phyloP scores from a whole-genome alignment of 2,888 invertebrate species.

The Meganola albula region DNA sequence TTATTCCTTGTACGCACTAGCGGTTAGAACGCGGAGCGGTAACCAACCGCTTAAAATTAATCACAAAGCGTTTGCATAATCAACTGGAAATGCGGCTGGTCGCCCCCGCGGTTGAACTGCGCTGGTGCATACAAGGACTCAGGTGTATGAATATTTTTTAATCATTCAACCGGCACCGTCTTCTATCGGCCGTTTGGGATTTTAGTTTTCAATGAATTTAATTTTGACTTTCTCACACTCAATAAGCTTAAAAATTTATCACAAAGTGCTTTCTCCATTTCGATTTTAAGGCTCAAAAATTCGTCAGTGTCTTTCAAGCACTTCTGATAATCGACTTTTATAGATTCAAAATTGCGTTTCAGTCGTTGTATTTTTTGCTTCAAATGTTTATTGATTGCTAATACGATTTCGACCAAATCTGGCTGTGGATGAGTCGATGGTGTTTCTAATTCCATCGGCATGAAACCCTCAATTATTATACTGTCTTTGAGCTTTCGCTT shows the following conservation, averaged over 20 bases:
- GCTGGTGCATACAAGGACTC: no score
- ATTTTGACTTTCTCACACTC: slow-evolving; percentile 29
- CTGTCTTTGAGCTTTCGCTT: slow-evolving; percentile 40
- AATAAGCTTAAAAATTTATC: slow-evolving; percentile 48
- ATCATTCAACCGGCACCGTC: no score
- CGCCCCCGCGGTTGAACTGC: no score
- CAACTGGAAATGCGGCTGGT: no score
- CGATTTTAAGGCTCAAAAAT: slow-evolving; percentile 54
- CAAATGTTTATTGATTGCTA: slow-evolving; percentile 44
- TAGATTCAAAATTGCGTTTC: slow-evolving; percentile 30
- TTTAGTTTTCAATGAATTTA: slow-evolving; percentile 8
- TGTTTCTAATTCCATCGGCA: slow-evolving; percentile 46
- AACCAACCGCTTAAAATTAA: no score
- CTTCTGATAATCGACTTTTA: slow-evolving; percentile 47
- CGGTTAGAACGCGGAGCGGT: no score
- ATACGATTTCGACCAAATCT: slow-evolving; percentile 46
- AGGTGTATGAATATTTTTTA: no score
- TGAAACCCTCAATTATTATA: slow-evolving; percentile 50
- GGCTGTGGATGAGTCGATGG: slow-evolving; percentile 32
- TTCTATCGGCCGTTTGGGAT: no score
- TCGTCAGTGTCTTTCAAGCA: slow-evolving; percentile 55
- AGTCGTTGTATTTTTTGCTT: slow-evolving; percentile 34
- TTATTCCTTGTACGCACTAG: no score
- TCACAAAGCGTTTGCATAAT: no score
- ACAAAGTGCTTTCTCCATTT: slow-evolving; percentile 55